phyloP scores from a whole-genome alignment of 2,113 vertebrate species.

The Oophaga pumilio region DNA sequence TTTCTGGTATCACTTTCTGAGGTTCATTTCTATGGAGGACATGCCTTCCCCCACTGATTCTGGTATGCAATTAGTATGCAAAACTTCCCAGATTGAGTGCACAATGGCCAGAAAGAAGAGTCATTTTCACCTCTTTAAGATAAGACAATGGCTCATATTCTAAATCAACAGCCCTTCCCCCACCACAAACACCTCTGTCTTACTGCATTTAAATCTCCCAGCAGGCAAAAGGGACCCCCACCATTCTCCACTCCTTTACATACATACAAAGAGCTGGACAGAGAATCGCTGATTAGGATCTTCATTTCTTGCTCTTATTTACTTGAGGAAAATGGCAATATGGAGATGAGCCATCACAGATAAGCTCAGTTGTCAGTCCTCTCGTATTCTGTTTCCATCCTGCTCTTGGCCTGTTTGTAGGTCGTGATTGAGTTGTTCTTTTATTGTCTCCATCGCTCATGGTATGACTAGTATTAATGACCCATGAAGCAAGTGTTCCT shows the following conservation, averaged over 20 bases:
- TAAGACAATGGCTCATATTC: slow-evolving; percentile 59
- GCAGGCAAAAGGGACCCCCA: slow-evolving; percentile 38
- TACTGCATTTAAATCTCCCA: slow-evolving; percentile 51
- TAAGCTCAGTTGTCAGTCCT: not conserved
- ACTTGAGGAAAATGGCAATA: slow-evolving; percentile 52
- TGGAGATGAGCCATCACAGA: slow-evolving; percentile 39
- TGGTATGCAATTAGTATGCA: slow-evolving; percentile 53
- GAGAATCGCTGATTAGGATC: slow-evolving; percentile 61
- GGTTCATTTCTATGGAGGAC: not conserved
- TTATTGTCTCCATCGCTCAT: not conserved
- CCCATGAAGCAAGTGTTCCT: not conserved
- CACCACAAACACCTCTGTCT: slow-evolving; percentile 47
- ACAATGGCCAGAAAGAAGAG: slow-evolving; percentile 52
- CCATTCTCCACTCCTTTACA: slow-evolving; percentile 51
- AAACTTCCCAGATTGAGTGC: slow-evolving; percentile 55
- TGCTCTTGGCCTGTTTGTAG: slow-evolving; percentile 3
- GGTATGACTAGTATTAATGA: not conserved
- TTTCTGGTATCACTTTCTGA: slow-evolving; percentile 48
- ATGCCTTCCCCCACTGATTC: slow-evolving; percentile 9
- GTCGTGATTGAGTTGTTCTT: not conserved
- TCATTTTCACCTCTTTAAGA: slow-evolving; percentile 59
- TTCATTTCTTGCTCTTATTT: slow-evolving; percentile 58
- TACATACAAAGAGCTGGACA: slow-evolving; percentile 57
- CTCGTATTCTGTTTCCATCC: slow-evolving; percentile 14
- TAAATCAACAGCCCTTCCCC: slow-evolving; percentile 22